Evolutionary conservation across 2,113 vertebrate species (phyloP).

Genomic region (Emydura subglobosa): DNA sequence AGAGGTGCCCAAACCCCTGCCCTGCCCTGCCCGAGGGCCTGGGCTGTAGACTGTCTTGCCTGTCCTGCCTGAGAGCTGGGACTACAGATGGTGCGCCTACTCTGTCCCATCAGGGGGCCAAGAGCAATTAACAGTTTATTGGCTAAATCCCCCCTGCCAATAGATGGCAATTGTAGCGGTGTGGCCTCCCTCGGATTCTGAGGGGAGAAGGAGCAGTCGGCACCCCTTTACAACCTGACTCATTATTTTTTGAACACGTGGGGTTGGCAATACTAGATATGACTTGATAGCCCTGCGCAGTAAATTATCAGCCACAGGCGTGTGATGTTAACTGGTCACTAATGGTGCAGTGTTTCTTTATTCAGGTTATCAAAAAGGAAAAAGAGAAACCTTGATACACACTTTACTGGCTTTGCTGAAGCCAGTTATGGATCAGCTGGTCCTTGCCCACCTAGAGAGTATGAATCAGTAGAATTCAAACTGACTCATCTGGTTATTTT

Average conservation of each 20-base stretch:
- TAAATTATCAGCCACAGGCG: background rate
- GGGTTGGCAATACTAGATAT: background rate
- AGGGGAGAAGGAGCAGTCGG: too few species aligned
- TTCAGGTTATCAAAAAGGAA: background rate
- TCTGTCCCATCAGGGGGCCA: too few species aligned
- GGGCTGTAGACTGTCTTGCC: too few species aligned
- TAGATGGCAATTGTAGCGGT: too few species aligned
- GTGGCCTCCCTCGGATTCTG: too few species aligned
- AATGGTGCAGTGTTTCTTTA: background rate
- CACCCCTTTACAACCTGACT: background rate
- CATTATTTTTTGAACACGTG: background rate
- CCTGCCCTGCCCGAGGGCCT: too few species aligned
- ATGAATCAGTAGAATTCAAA: background rate
- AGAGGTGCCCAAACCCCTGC: too few species aligned
- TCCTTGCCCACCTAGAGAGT: background rate
- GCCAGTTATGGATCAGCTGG: background rate
- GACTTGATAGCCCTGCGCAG: background rate
- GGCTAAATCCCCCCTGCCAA: too few species aligned
- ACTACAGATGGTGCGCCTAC: too few species aligned
- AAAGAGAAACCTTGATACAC: fast-evolving
- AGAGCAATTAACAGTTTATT: too few species aligned
- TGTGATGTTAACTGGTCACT: background rate
- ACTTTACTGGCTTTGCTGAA: background rate
- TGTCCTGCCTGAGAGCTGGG: too few species aligned
- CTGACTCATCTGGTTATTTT: background rate